phyloP scores from a whole-genome alignment of 1,140 invertebrate species.

The Palaemon carinicauda region DNA sequence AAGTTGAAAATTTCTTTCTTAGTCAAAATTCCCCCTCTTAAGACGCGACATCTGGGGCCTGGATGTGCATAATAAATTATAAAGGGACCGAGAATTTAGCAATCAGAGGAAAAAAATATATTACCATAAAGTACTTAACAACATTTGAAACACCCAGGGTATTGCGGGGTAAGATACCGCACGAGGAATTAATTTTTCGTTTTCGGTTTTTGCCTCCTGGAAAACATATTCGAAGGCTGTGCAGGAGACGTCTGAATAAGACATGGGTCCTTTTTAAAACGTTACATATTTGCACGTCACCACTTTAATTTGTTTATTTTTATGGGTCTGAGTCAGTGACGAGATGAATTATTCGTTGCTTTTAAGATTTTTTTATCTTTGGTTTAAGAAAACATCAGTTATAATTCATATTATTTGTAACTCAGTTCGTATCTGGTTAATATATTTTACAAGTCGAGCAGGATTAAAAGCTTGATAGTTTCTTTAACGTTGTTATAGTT shows the following conservation, averaged over 20 bases:
- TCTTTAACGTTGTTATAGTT: too few species aligned
- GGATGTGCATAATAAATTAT: constrained; percentile 23
- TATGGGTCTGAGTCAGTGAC: too few species aligned
- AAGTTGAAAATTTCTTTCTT: constrained; percentile 10
- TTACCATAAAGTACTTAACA: constrained; percentile 18
- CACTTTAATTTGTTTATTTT: too few species aligned
- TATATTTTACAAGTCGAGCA: too few species aligned
- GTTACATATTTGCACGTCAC: too few species aligned
- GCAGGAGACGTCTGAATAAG: background rate
- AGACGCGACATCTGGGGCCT: constrained; percentile 15
- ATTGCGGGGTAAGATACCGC: background rate
- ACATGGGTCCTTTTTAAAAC: background rate
- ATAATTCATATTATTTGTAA: too few species aligned
- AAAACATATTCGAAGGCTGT: background rate
- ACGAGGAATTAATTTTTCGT: background rate
- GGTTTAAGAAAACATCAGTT: too few species aligned
- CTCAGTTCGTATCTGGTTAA: too few species aligned
- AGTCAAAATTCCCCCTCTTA: background rate
- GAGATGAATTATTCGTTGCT: too few species aligned
- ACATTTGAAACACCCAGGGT: background rate
- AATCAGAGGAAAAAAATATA: constrained; percentile 14
- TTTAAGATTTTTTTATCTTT: too few species aligned
- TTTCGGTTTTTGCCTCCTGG: too few species aligned
- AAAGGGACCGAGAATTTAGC: background rate
- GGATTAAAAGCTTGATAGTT: too few species aligned